Conservation (phyloP, 2,797 vertebrate genomes). For the Carcharodon carcharias region DNA sequence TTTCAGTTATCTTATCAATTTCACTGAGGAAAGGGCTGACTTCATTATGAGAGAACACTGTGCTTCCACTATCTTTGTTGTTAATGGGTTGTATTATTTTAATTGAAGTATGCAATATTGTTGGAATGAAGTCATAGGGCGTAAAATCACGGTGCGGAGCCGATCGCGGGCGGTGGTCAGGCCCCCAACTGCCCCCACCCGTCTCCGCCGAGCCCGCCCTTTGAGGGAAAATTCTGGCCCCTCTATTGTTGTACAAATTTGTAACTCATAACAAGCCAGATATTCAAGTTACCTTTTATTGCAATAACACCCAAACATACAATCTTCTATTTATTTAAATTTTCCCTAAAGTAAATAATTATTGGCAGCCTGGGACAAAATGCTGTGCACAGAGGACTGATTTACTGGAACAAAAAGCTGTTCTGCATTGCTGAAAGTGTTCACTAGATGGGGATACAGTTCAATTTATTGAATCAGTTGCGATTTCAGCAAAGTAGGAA, state of each 20-base stretch:
- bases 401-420: background rate
- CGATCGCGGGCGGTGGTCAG: too few relatives aligned
- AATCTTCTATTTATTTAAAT: background rate
- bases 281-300: background rate
- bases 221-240: too few relatives aligned
- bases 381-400: background rate
- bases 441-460: constrained; percentile 27
- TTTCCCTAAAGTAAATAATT: background rate
- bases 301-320: background rate
- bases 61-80: too few relatives aligned
- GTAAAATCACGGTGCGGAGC: too few relatives aligned
- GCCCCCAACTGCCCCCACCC: too few relatives aligned
- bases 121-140: too few relatives aligned
- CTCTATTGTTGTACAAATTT: background rate
- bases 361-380: background rate
- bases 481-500: background rate
- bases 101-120: too few relatives aligned
- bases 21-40: too few relatives aligned
- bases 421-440: background rate
- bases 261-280: background rate
- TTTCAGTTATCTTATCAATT: too few relatives aligned
- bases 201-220: too few relatives aligned
- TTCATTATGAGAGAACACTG: too few relatives aligned
- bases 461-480: background rate
- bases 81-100: too few relatives aligned